Conservation (phyloP, 2,113 vertebrate genomes). For the Pterocles gutturalis region DNA sequence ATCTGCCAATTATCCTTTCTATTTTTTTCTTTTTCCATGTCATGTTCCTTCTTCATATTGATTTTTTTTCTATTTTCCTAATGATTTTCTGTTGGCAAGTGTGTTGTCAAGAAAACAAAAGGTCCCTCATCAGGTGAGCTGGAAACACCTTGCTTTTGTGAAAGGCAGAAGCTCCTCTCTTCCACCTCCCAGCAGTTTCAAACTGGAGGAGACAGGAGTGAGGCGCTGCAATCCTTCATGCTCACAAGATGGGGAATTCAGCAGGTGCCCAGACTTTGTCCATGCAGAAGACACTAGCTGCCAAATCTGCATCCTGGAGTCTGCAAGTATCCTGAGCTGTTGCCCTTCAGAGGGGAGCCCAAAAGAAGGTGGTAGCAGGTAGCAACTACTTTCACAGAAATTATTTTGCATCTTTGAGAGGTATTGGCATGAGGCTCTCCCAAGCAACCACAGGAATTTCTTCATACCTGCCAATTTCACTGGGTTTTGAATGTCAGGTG, state of each 20-base stretch:
- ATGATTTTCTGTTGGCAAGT: neutral
- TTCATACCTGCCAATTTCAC: neutral
- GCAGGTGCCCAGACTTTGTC: neutral
- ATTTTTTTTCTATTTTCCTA: neutral
- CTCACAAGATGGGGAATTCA: neutral
- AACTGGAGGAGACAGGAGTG: neutral
- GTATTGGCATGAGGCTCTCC: neutral
- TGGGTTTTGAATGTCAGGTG: neutral
- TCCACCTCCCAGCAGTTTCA: neutral
- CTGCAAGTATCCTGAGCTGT: neutral
- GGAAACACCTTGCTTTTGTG: neutral
- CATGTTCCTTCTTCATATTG: neutral
- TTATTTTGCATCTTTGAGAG: neutral
- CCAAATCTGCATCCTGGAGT: neutral
- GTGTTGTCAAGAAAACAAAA: neutral
- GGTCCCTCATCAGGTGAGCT: neutral
- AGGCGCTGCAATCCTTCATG: rapidly evolving
- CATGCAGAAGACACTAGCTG: neutral
- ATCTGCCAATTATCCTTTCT: neutral
- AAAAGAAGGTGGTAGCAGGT: neutral
- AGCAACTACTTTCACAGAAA: neutral
- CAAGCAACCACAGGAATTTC: neutral
- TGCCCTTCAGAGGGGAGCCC: neutral
- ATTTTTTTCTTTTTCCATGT: neutral
- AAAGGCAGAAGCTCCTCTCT: neutral